Base-by-base conservation (phyloP, 2,888 invertebrate species). In the Athetis lepigone region DNA sequence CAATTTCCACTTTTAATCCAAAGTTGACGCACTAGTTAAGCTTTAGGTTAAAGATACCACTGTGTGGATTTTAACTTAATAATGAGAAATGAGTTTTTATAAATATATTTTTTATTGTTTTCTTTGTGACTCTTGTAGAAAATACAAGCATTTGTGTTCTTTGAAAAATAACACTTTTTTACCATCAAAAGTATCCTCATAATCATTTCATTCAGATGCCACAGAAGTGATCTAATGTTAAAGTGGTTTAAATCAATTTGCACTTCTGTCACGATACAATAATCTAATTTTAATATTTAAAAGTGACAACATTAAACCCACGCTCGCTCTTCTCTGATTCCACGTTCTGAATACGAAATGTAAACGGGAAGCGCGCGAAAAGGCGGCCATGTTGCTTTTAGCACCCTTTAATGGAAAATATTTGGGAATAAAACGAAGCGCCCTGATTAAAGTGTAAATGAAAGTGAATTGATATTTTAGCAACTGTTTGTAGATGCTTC, bases 201-300 rank as follows among this genome's bases (percentile, higher is more conserved):
- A 50, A 60, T 42, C 18, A 29, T 21, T 72, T 56, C 18, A 37
- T 36, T 18, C 54, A 47, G 23, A 18, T 39, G 37, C 52, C 29
- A n/a, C 47, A 47, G 25, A 50, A 42, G 72, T 50, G 59, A 68
- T 78, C 61, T 61, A 63, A 70, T 73, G 63, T 64, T 81, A 82
- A 79, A 82, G 72, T 82, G 81, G 80, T 83, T 85, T 82, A 77
- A 86, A 87, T 81, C 86, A 88, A 87, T 89, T 90, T 88, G 83
- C 84, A 87, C 86, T 87, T 88, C 87, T 85, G 83, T 86, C 82
- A 77, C 86, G 79, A 83, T 81, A 88, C 83, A 90, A 89, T 91
- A 91, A 92, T 90, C 81, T 85, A 87, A 91, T 92, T 90, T 93
- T 90, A 92, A 94, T 92, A 92, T 92, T 93, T 92, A 91, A 93